Base-by-base conservation (phyloP, 2,113 vertebrate genomes). In the Bubalus kerabau region DNA sequence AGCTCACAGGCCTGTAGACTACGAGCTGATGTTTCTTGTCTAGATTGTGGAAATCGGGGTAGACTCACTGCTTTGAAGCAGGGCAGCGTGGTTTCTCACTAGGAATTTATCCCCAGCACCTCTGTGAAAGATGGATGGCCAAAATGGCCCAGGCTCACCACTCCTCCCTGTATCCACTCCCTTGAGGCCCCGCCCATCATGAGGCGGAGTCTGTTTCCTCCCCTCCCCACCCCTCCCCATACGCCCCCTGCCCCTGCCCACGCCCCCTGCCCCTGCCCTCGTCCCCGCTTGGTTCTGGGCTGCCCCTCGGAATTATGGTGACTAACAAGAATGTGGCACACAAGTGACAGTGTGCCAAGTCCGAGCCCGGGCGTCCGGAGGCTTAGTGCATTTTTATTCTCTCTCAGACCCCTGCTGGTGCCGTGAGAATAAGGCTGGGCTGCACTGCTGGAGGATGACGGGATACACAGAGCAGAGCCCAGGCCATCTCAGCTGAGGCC, bases 21-120 rank as follows among this genome's bases (percentile, higher is more conserved):
- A 28, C 8, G 14, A 48, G 24, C 0, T 60, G 46, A 10, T 36
- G 64, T n/a, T 57, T 94, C 87, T 94, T 26, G 1, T 43, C 11
- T 26, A 48, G 54, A 62, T 80, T 92, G 60, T 83, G 83, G 46
- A 94, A 93, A 89, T 52, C 7, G 11, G 30, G 50, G 28, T 17
- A 14, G 46, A 71, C 5, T 8, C 26, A 15, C 26, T 10, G 54
- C 85, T 92, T 90, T 92, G 88, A 97, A 91, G 60, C 40, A 2
- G 0, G 80, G 76, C 56, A 19, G 8, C 23, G 62, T 52, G 23
- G 36, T 50, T 88, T 57, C 78, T 89, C 36, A 28, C 24, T 40
- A 74, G 40, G 62, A 57, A 86, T 36, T 64, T 32, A 26, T 17
- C 83, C 46, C 3, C 24, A n/a, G 57, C 62, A 17, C 7, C 14